Evolutionary conservation across 2,113 vertebrate species (phyloP).

Genomic region (Gorsachius goisagi): DNA sequence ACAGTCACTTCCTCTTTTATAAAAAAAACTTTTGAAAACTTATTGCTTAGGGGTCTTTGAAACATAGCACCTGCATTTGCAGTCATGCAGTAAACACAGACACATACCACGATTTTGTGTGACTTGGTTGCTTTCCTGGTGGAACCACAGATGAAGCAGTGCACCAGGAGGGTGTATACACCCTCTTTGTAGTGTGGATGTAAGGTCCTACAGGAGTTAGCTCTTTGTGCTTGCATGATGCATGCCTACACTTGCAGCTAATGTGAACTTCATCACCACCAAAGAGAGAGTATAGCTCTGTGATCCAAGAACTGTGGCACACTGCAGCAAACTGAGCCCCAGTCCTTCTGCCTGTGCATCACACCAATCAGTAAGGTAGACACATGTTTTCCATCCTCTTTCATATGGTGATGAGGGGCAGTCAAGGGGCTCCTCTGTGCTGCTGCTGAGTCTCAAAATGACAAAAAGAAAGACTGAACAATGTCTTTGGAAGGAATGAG

Average conservation of each 20-base stretch:
- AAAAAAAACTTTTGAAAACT: background rate
- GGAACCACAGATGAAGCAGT: background rate
- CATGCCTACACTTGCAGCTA: background rate
- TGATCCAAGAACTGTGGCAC: background rate
- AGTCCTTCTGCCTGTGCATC: background rate
- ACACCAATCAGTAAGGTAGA: background rate
- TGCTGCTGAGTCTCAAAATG: conserved; percentile 14
- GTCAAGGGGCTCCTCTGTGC: background rate
- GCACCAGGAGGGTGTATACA: accelerated
- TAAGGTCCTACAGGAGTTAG: background rate
- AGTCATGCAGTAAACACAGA: background rate
- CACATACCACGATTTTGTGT: background rate
- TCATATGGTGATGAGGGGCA: conserved; percentile 63
- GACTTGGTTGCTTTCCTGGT: background rate
- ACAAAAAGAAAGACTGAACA: background rate
- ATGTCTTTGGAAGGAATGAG: background rate
- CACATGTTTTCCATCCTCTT: background rate
- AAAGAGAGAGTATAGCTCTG: background rate
- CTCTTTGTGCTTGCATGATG: background rate
- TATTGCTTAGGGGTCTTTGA: background rate
- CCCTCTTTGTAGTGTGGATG: background rate
- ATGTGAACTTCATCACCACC: background rate
- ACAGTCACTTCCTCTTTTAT: background rate
- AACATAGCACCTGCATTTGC: background rate
- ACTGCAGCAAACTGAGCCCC: background rate